phyloP scores from a whole-genome alignment of 2,113 vertebrate species.

The Notechis scutatus region DNA sequence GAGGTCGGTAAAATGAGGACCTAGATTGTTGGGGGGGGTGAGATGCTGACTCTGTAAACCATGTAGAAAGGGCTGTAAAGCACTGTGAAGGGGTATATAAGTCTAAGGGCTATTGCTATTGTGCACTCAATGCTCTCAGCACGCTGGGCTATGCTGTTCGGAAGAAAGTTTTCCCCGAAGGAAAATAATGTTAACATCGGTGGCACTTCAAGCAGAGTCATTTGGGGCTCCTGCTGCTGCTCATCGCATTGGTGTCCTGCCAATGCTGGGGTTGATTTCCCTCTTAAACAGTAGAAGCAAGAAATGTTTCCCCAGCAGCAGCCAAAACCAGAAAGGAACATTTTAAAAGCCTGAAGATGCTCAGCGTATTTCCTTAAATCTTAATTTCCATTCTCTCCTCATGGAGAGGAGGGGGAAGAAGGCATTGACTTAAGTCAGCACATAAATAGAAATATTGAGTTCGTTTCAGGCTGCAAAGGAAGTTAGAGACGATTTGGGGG shows the following conservation, averaged over 20 bases:
- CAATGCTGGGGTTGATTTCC: background rate
- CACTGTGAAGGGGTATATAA: too few species aligned
- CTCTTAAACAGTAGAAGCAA: background rate
- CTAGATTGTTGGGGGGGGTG: too few species aligned
- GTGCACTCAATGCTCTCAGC: background rate
- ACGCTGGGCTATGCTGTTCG: background rate
- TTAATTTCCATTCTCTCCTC: background rate
- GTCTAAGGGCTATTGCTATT: background rate
- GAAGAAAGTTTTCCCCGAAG: background rate
- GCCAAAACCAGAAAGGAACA: background rate
- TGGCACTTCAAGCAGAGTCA: background rate
- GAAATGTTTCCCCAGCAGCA: background rate
- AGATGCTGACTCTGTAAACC: too few species aligned
- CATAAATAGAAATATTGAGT: background rate
- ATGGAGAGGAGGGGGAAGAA: background rate
- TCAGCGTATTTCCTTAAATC: background rate
- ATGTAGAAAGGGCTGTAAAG: too few species aligned
- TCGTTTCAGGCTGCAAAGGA: background rate
- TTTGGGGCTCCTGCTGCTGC: background rate
- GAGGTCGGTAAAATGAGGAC: too few species aligned
- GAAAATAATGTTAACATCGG: background rate
- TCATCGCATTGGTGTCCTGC: background rate
- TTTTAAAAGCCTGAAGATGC: background rate
- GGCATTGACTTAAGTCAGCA: background rate
- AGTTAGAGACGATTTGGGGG: background rate